Evolutionary conservation across 1,140 invertebrate genomes (phyloP), one percentile per base, ranked within the genome.

Genomic region (Drosophila trapezifrons): DNA sequence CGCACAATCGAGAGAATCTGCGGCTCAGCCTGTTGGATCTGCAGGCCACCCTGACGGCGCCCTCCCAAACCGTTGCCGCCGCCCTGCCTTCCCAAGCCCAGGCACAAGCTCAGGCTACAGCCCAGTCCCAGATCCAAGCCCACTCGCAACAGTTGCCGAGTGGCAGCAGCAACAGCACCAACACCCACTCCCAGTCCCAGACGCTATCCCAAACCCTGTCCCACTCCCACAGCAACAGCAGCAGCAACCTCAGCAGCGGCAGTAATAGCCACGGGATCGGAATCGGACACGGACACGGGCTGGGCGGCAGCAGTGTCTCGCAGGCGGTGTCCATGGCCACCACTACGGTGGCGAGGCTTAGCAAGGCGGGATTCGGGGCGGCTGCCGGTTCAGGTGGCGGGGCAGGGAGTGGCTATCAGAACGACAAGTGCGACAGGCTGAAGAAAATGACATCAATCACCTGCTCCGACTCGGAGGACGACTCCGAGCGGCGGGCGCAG

Each of bases 381-480:
- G 67, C 67, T 47, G 65, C 63, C 37, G 69, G 69, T 71, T 69
- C 65, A 66, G 65, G 65, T 64, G 62, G 62, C 46, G 65, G 42
- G 32, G 65, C 67, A 40, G 67, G 67, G 18, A 64, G 56, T 45
- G 66, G 59, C 56, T 85, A 91, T 75, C 90, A 91, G 40, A 91
- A 90, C 75, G 90, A 91, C 42, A 91, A 91, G 72, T 91, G 84
- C 63, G 90, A 91, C 70, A 81, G 90, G 43, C 76, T 91, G 4
- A 90, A 86, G 60, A 92, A 92, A 90, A 92, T 92, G 91, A 86
- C 84, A 60, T 92, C 91, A 40, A 92, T 91, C 32, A 92, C 87
- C 58, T 92, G 90, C 57, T 92, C 91, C 57, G 91, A 92, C 76
- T 92, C 91, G 20, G 91, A 92, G 67, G 91, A 92, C 64, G 91